Conservation (phyloP, 2,888 invertebrate species). For the Lomographa bimaculata region DNA sequence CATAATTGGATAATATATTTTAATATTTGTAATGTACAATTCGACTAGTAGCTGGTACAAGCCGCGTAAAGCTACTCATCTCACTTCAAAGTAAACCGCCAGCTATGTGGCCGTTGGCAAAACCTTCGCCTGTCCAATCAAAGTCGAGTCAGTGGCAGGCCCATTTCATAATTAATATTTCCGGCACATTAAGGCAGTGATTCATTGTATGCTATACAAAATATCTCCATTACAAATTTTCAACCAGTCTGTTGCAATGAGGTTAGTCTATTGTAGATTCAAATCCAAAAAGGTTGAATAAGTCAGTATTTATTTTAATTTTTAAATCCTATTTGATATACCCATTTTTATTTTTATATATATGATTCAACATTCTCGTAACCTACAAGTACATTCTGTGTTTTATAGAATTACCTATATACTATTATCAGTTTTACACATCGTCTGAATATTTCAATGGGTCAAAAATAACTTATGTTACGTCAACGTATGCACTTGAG, state of each 20-base stretch:
- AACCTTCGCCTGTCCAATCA: slow-evolving; percentile 24
- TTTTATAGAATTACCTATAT: slow-evolving; percentile 76
- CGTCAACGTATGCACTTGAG: slow-evolving; percentile 39
- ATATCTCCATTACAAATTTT: slow-evolving; percentile 77
- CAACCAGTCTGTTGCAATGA: slow-evolving; percentile 81
- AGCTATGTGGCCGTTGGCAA: too few species aligned
- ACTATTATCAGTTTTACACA: slow-evolving; percentile 73
- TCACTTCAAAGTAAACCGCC: too few species aligned
- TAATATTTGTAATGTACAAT: too few species aligned
- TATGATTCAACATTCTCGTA: slow-evolving; percentile 79
- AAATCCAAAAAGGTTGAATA: slow-evolving; percentile 81
- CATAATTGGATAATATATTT: too few species aligned
- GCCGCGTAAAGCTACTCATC: too few species aligned
- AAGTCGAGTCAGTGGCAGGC: slow-evolving; percentile 49
- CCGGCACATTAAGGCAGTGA: slow-evolving; percentile 83
- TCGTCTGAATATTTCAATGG: slow-evolving; percentile 73
- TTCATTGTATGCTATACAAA: slow-evolving; percentile 81
- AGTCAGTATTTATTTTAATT: slow-evolving; percentile 68
- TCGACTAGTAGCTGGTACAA: too few species aligned
- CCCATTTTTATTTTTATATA: slow-evolving; percentile 69
- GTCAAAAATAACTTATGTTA: slow-evolving; percentile 66
- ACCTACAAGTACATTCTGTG: slow-evolving; percentile 81
- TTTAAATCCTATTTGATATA: slow-evolving; percentile 77
- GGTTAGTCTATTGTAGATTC: slow-evolving; percentile 81
- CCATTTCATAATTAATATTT: slow-evolving; percentile 60